A percentile compares a stretch with the other conserved stretches of the same genome.
These are phyloP conservation scores for Drosophila flavopinicola DNA, from an alignment of 2,888 invertebrate species.

Conservation along the genomic window DNA sequence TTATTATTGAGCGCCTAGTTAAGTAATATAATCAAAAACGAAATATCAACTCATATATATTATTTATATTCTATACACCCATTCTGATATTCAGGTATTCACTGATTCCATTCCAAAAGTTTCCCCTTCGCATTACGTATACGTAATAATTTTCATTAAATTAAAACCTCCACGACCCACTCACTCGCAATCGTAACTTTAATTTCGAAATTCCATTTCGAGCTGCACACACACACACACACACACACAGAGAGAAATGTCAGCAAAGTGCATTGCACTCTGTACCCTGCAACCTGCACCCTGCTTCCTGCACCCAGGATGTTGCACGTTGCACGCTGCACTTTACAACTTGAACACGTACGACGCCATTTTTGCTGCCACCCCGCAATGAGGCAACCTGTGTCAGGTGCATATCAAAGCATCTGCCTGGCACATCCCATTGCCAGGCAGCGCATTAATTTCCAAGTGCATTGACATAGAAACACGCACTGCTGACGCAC, in stretches of 20 bases:
- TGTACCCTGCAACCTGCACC: slow-evolving; percentile 53
- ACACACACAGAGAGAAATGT: slow-evolving; percentile 48
- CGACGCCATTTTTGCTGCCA: slow-evolving; percentile 36
- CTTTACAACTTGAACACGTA: slow-evolving; percentile 62
- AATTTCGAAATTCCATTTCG: slow-evolving; percentile 65
- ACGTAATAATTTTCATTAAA: slow-evolving; percentile 51
- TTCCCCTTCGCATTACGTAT: slow-evolving; percentile 1
- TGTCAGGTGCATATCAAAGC: slow-evolving; percentile 41
- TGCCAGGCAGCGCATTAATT: slow-evolving; percentile 48
- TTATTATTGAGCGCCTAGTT: too few species aligned
- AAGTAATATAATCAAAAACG: too few species aligned
- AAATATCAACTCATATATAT: too few species aligned
- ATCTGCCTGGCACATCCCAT: slow-evolving; percentile 16
- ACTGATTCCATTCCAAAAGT: background rate
- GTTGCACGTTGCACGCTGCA: slow-evolving; percentile 45
- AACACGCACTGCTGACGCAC: slow-evolving; percentile 54
- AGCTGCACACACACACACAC: slow-evolving; percentile 23
- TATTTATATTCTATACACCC: background rate
- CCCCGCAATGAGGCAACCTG: slow-evolving; percentile 26
- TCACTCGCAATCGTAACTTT: slow-evolving; percentile 49
- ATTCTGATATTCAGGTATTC: too few species aligned
- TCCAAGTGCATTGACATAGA: slow-evolving; percentile 74
- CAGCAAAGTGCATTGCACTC: slow-evolving; percentile 70
- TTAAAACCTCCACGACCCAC: slow-evolving; percentile 29
- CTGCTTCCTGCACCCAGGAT: slow-evolving; percentile 52